A percentile compares a stretch with the other conserved stretches of the same genome.
phyloP scores from a whole-genome alignment of 2,113 vertebrate species.

The Phyllostomus hastatus region DNA sequence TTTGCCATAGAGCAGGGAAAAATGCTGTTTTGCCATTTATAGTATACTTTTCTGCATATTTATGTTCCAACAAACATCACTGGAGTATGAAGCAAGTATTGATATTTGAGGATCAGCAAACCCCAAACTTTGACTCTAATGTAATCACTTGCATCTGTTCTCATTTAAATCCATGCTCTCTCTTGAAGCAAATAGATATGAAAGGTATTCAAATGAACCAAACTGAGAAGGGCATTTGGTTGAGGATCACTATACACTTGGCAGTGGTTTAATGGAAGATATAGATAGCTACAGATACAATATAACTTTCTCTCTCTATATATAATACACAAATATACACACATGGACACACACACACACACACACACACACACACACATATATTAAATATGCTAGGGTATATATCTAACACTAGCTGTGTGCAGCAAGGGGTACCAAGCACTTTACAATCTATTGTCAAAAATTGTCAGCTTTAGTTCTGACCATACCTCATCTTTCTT shows the following conservation, averaged over 20 bases:
- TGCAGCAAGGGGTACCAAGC: not conserved
- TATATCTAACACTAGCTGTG: not conserved
- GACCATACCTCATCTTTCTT: not conserved
- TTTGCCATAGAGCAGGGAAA: slow-evolving; percentile 11
- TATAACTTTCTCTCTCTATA: not conserved
- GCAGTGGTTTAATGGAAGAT: not conserved
- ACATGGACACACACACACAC: too few species aligned
- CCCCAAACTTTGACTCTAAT: not conserved
- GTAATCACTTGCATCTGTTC: slow-evolving; percentile 28
- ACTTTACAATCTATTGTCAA: not conserved
- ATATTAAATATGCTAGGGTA: not conserved
- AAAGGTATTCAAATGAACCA: not conserved
- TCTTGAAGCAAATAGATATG: not conserved
- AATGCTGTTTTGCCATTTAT: slow-evolving; percentile 23
- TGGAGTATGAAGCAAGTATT: slow-evolving; percentile 14
- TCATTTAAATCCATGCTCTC: not conserved
- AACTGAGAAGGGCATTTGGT: not conserved
- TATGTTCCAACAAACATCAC: slow-evolving; percentile 28
- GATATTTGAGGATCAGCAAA: slow-evolving; percentile 32
- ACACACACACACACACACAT: too few species aligned
- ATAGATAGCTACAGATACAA: not conserved
- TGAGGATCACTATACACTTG: not conserved
- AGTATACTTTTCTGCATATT: not conserved
- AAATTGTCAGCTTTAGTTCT: not conserved
- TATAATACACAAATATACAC: not conserved